Percentiles rank a stretch among this genome's conserved stretches.
These are phyloP conservation scores for Iguana delicatissima DNA, from an alignment of 2,797 vertebrate genomes.

Conservation along the genomic window DNA sequence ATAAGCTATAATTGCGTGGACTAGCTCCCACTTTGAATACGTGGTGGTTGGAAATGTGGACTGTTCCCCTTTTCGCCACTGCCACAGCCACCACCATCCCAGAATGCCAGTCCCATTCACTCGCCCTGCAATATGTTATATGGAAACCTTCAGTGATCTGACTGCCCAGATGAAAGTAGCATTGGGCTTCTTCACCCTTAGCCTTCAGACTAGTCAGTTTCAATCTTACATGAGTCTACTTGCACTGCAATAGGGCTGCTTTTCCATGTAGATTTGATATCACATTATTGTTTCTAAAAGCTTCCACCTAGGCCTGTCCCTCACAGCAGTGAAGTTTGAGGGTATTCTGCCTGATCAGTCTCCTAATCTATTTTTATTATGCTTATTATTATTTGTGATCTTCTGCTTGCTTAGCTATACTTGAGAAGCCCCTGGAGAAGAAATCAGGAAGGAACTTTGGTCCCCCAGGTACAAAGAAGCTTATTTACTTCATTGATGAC, in stretches of 20 bases:
- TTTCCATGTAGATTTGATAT: not conserved
- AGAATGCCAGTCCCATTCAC: not conserved
- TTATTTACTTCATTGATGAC: slow-evolving; percentile 82
- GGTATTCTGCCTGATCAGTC: not conserved
- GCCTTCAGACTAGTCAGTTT: not conserved
- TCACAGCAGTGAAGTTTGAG: not conserved
- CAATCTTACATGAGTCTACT: not conserved
- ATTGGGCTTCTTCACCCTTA: not conserved
- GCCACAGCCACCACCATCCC: not conserved
- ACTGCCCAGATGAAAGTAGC: not conserved
- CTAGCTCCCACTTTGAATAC: not conserved
- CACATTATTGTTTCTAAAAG: not conserved
- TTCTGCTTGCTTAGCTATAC: slow-evolving; percentile 56
- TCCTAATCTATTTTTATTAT: too few species aligned
- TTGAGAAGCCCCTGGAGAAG: slow-evolving; percentile 83
- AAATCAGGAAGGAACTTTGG: slow-evolving; percentile 79
- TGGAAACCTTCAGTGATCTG: not conserved
- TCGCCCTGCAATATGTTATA: not conserved
- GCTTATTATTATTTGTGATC: not conserved
- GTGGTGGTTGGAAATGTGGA: not conserved
- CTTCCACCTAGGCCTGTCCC: too few species aligned
- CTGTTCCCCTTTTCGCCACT: not conserved
- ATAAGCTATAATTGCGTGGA: not conserved
- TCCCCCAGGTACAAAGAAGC: slow-evolving; percentile 76
- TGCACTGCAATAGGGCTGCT: not conserved